Evolutionary conservation across 2,113 vertebrate genomes (phyloP), one percentile per base, ranked within the genome.

Genomic region (Thamnaconus septentrionalis): DNA sequence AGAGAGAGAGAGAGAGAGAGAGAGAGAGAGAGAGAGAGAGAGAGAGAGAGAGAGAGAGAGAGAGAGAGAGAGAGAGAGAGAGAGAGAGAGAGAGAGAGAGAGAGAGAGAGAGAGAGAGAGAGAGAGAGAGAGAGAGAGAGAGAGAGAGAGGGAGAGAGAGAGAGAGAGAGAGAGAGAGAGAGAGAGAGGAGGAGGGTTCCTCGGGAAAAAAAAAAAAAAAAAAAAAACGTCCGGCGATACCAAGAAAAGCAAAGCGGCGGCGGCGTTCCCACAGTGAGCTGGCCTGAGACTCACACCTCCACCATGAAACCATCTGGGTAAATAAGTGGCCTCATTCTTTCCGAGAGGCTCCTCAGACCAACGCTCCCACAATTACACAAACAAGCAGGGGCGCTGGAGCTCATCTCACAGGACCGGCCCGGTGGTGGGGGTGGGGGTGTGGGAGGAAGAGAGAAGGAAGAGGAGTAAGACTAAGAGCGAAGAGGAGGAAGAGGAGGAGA

Each of bases 271-370:
- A 96, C 94, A 94, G 93, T 74, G 80, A 90, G 87, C 89, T 87
- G 88, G 91, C 91, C 87, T 82, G 18, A 31, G 93, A 90, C 94
- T 94, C 93, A 95, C 97, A 98, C 96, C 95, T 97, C 94, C 95
- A 95, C 93, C 88, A 92, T 88, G 85, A 89, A 90, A 92, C 93
- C 95, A 95, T 97, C 95, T 96, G 95, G 94, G 94, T 95, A 96
- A 98, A 98, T 92, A 96, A 92, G 91, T 91, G 84, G 88, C 92
- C 93, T 97, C 95, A 94, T 93, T 95, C 93, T 96, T 96, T 97
- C 95, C 95, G 18, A 31, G 18, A 91, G 94, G 89, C 91, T 93
- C 93, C 92, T 92, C 91, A 89, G 91, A 93, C 91, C 91, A 96
- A 94, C 91, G 93, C 94, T 94, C 93, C 93, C 93, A 92, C 94